Conservation (phyloP, 2,797 vertebrate genomes). For the Silurus aristotelis region DNA sequence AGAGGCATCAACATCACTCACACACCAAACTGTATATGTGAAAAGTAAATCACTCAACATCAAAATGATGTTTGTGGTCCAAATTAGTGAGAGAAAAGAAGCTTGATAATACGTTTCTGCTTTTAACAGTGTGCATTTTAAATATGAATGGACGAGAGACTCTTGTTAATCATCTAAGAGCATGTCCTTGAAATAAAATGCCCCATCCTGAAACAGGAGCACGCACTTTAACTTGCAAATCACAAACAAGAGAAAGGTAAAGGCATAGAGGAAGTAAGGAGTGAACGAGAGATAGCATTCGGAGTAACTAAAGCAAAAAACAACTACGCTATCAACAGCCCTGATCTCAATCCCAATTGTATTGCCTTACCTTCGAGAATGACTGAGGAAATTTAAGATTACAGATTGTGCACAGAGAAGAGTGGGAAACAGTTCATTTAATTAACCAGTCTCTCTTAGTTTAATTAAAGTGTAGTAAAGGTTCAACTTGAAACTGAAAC, state of each 20-base stretch:
- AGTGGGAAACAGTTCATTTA: background rate
- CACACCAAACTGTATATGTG: background rate
- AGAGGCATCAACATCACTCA: background rate
- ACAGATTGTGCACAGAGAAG: background rate
- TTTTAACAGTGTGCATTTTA: constrained; percentile 26
- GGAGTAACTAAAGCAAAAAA: constrained; percentile 1
- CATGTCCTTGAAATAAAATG: constrained; percentile 13
- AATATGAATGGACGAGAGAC: background rate
- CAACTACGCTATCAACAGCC: background rate
- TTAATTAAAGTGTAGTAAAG: background rate
- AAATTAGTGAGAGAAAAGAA: background rate
- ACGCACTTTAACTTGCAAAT: constrained; percentile 29
- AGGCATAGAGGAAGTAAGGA: background rate
- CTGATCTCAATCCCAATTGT: background rate
- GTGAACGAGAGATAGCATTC: background rate
- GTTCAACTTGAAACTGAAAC: background rate
- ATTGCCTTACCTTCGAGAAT: background rate
- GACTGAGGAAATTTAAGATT: constrained; percentile 11
- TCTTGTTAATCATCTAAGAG: constrained; percentile 4
- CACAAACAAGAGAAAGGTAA: constrained; percentile 4
- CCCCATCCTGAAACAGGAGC: constrained; percentile 19
- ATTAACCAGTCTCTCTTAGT: background rate
- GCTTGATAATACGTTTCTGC: constrained; percentile 2
- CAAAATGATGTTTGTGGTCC: constrained; percentile 4
- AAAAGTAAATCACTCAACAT: background rate